Conservation (phyloP, 2,797 vertebrate genomes). For the Malacoctenus gilli region DNA sequence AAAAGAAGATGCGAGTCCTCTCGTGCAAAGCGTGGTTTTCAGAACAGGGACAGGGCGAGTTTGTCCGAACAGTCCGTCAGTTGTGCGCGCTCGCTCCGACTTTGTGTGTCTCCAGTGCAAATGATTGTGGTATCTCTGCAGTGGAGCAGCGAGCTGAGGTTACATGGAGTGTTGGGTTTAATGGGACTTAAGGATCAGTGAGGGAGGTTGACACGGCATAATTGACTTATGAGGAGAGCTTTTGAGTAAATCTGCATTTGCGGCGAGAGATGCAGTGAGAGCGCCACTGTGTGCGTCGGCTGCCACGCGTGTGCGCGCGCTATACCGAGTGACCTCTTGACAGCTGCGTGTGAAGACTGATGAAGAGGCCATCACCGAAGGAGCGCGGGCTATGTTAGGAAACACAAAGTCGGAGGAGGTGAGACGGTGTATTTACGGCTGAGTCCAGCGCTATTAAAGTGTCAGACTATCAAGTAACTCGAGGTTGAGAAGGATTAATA, state of each 20-base stretch:
- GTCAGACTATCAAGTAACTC: slow-evolving; percentile 64
- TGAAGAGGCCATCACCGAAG: slow-evolving; percentile 33
- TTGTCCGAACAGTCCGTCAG: slow-evolving; percentile 9
- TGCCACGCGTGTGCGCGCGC: slow-evolving; percentile 1
- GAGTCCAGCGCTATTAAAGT: slow-evolving; percentile 59
- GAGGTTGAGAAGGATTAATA: slow-evolving; percentile 59
- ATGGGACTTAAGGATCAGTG: slow-evolving; percentile 46
- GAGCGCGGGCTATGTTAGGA: slow-evolving; percentile 51
- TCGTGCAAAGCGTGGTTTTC: no score
- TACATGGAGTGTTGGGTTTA: slow-evolving; percentile 44
- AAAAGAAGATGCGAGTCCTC: slow-evolving; percentile 3
- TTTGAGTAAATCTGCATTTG: slow-evolving; percentile 34
- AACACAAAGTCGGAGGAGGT: slow-evolving; percentile 42
- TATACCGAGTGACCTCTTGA: slow-evolving; percentile 37
- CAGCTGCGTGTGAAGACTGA: slow-evolving; percentile 37
- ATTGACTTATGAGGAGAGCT: slow-evolving; percentile 41
- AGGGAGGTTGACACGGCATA: slow-evolving; percentile 43
- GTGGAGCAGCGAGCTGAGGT: slow-evolving; percentile 38
- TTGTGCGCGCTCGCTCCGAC: slow-evolving; percentile 1
- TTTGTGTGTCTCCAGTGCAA: slow-evolving; percentile 18
- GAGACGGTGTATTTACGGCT: slow-evolving; percentile 53
- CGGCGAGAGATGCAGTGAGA: slow-evolving; percentile 9
- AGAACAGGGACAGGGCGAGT: slow-evolving; percentile 1
- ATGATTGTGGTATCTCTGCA: slow-evolving; percentile 41
- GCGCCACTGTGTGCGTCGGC: neutral